Conservation (phyloP, 2,888 invertebrate species). For the Sinohyriopsis cumingii region DNA sequence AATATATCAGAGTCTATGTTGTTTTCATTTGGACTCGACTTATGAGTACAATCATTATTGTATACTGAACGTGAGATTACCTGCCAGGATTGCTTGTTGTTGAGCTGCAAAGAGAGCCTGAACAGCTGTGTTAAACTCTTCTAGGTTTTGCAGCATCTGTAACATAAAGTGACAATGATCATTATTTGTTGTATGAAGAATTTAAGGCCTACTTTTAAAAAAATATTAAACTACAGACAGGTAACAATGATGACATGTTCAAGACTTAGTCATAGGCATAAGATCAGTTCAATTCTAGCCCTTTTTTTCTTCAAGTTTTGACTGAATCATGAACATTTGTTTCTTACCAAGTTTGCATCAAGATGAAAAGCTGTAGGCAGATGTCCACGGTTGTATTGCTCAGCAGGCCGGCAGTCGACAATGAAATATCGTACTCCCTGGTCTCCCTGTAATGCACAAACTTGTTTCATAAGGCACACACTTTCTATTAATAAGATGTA, state of each 20-base stretch:
- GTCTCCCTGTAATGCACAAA: constrained; percentile 51
- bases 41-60: too few species aligned
- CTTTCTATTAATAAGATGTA: background rate
- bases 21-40: too few species aligned
- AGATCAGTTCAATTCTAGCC: too few species aligned
- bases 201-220: background rate
- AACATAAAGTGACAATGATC: constrained; percentile 13
- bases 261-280: too few species aligned
- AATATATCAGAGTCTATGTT: too few species aligned
- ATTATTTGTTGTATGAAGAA: background rate
- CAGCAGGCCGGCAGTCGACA: constrained; percentile 96
- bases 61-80: constrained; percentile 29
- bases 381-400: constrained; percentile 97
- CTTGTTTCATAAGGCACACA: background rate
- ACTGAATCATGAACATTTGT: too few species aligned
- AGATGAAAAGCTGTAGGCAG: constrained; percentile 97
- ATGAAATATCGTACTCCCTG: constrained; percentile 84
- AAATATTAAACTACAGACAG: background rate
- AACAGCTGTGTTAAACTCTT: constrained; percentile 94
- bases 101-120: constrained; percentile 92
- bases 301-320: too few species aligned
- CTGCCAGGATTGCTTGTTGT: constrained; percentile 68
- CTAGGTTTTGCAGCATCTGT: constrained; percentile 96
- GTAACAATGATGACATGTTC: background rate
- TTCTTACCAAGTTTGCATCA: constrained; percentile 88